Evolutionary conservation across 1,140 invertebrate species (phyloP).

Genomic region (Nixonia krombeini): DNA sequence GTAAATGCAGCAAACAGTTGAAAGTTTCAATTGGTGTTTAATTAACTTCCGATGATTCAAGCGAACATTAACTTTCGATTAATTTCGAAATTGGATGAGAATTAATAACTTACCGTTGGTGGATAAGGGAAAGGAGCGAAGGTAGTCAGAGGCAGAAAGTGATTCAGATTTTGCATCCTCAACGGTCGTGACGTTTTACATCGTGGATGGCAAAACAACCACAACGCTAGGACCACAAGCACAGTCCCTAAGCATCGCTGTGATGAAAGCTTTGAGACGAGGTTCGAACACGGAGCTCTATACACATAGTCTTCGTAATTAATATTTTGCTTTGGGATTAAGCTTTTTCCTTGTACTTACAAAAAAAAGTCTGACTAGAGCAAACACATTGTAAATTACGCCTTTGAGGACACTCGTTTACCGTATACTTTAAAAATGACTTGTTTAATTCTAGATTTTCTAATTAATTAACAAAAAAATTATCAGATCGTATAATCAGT

Average conservation of each 20-base stretch:
- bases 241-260: slow-evolving; percentile 14
- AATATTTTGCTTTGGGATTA: slow-evolving; percentile 15
- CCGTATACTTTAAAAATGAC: too few species aligned
- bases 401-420: not conserved
- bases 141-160: slow-evolving; percentile 6
- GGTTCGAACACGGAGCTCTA: slow-evolving; percentile 11
- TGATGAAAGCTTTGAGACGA: slow-evolving; percentile 19
- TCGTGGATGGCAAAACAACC: slow-evolving; percentile 7
- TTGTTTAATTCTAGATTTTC: too few species aligned
- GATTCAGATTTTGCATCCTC: slow-evolving; percentile 10
- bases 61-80: too few species aligned
- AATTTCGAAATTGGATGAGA: too few species aligned
- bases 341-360: slow-evolving; percentile 2
- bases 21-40: too few species aligned
- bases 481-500: too few species aligned
- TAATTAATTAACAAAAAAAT: too few species aligned
- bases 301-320: slow-evolving; percentile 17
- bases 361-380: not conserved
- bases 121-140: too few species aligned
- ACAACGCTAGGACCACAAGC: slow-evolving; percentile 8
- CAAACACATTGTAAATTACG: not conserved
- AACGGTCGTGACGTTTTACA: slow-evolving; percentile 13
- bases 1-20: too few species aligned
- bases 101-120: too few species aligned
- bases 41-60: too few species aligned